Conservation (phyloP, 1,140 invertebrate genomes). For the Chironomus tepperi region DNA sequence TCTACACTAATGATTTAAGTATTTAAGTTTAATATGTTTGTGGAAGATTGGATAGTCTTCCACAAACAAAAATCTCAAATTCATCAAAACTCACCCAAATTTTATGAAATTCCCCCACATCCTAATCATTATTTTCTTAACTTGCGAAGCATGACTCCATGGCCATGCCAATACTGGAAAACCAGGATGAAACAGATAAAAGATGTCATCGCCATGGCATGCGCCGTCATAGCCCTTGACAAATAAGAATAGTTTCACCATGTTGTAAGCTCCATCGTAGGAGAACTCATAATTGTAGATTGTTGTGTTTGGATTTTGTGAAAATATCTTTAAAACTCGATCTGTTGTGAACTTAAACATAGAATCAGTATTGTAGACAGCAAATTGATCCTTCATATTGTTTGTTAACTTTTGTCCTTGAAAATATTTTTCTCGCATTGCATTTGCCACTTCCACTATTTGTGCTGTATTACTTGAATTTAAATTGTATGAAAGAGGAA, state of each 20-base stretch:
- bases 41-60: no score
- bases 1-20: no score
- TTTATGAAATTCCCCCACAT: background rate
- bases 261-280: background rate
- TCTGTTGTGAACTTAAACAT: background rate
- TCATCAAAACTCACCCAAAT: background rate
- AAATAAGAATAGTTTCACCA: background rate
- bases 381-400: background rate
- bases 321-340: background rate
- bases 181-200: background rate
- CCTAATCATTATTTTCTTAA: background rate
- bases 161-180: background rate
- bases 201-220: background rate
- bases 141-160: background rate
- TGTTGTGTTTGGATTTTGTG: background rate
- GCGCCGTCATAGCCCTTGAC: background rate
- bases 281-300: background rate
- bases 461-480: background rate
- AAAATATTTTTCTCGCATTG: background rate
- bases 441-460: background rate
- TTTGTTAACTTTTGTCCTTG: background rate
- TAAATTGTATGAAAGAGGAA: background rate
- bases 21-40: no score
- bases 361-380: background rate
- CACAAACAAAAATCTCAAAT: no score